phyloP scores from a whole-genome alignment of 1,140 invertebrate genomes.

The Branchinecta lynchi region DNA sequence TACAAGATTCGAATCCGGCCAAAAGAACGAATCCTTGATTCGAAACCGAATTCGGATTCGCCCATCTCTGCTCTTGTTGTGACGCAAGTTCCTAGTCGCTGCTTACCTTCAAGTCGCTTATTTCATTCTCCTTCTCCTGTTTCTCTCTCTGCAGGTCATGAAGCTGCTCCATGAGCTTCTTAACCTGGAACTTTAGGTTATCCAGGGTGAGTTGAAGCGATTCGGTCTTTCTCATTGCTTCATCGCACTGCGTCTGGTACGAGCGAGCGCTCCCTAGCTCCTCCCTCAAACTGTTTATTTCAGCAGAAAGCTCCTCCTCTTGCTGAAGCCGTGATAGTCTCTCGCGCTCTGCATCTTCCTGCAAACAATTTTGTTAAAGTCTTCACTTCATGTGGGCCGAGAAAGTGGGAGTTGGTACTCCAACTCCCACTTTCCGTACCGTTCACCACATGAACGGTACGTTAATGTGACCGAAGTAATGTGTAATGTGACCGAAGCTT shows the following conservation, averaged over 20 bases:
- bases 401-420: too few species aligned
- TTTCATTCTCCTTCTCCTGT: not conserved
- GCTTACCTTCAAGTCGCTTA: not conserved
- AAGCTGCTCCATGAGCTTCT: not conserved
- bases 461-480: too few species aligned
- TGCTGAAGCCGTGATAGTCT: not conserved
- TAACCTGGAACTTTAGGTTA: not conserved
- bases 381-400: too few species aligned
- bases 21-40: too few species aligned
- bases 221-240: not conserved
- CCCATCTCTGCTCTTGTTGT: too few species aligned
- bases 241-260: not conserved
- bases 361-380: too few species aligned
- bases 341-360: not conserved
- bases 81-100: too few species aligned
- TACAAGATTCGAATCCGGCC: too few species aligned
- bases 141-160: not conserved
- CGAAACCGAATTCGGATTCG: too few species aligned
- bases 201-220: not conserved
- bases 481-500: too few species aligned
- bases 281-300: not conserved
- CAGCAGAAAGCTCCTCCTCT: not conserved
- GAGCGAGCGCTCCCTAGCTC: not conserved
- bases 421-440: too few species aligned
- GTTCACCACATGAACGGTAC: too few species aligned